Base-by-base conservation (phyloP, 2,888 invertebrate genomes). In the Mythimna vitellina region DNA sequence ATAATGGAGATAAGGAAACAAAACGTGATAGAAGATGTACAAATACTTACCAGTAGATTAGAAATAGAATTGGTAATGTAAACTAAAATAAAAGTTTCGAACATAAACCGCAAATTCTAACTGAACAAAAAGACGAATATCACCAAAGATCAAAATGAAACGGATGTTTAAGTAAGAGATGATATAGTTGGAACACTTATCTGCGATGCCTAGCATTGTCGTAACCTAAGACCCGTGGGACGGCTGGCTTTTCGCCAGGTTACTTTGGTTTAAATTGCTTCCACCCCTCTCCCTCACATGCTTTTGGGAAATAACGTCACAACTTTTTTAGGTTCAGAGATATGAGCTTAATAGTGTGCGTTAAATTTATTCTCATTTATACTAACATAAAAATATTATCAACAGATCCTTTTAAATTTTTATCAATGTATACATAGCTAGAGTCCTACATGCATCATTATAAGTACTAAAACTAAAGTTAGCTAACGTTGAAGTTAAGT, bases 211-310 rank as follows among this genome's bases (percentile, higher is more conserved):
- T 89, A 90, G 90, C 89, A 89, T 92, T 90, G 90, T 91, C 91
- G 89, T 88, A 89, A 88, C 89, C 89, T 89, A 88, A 90, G 91
- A 91, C 88, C 89, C 87, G 86, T 82, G 86, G 85, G 89, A 86
- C 78, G 86, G 84, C 92, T 95, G 95, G 95, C 93, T 85, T 87
- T 83, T 80, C 85, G 95, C 95, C 95, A 94, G 91, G 87, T 90
- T 92, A 90, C 93, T 94, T 91, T 91, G 90, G 85, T 91, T 92
- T 90, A 91, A 93, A 93, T 92, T 92, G 90, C 92, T 91, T 89
- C 89, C 87, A 89, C 87, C 90, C 88, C 83, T 86, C 86, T 79
- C 81, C 85, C 82, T 89, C 83, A 87, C 86, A 89, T 89, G 87
- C 84, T 86, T 86, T 89, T 90, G 75, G 78, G 84, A 83, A 88